Evolutionary conservation across 2,888 invertebrate species (phyloP).

Genomic region (Clusia tigrina): DNA sequence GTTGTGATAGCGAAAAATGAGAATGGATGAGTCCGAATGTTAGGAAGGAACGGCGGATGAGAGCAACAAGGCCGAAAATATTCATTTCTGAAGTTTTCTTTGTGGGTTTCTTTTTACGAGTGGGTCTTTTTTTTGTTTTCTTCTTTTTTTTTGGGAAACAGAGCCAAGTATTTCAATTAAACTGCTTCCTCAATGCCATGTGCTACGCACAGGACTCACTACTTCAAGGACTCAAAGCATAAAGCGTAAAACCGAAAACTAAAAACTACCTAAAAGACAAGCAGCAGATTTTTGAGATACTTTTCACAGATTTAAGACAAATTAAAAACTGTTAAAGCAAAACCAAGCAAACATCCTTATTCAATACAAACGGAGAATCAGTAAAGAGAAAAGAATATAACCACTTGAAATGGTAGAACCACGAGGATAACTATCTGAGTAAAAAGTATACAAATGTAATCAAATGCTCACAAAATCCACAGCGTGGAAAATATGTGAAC

Average conservation of each 20-base stretch:
- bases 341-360: neutral
- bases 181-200: too few relatives aligned
- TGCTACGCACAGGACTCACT: too few relatives aligned
- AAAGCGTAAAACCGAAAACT: neutral
- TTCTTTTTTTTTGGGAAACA: too few relatives aligned
- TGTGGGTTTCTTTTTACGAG: too few relatives aligned
- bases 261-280: conserved; percentile 10
- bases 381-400: conserved; percentile 8
- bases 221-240: too few relatives aligned
- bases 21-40: conserved; percentile 7
- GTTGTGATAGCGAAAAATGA: conserved; percentile 22
- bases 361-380: conserved; percentile 17
- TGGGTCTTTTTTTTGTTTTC: too few relatives aligned
- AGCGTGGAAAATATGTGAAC: conserved; percentile 43
- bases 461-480: conserved; percentile 12
- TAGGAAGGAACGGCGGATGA: too few relatives aligned
- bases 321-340: conserved; percentile 13
- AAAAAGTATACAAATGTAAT: conserved; percentile 30
- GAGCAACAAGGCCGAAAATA: too few relatives aligned
- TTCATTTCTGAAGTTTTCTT: too few relatives aligned
- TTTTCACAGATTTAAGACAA: conserved; percentile 32
- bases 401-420: conserved; percentile 4
- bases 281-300: conserved; percentile 21
- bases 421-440: neutral
- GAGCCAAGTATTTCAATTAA: too few relatives aligned